These are phyloP conservation scores for Papilio machaon DNA, from an alignment of 1,140 invertebrate species.

Conservation along the genomic window DNA sequence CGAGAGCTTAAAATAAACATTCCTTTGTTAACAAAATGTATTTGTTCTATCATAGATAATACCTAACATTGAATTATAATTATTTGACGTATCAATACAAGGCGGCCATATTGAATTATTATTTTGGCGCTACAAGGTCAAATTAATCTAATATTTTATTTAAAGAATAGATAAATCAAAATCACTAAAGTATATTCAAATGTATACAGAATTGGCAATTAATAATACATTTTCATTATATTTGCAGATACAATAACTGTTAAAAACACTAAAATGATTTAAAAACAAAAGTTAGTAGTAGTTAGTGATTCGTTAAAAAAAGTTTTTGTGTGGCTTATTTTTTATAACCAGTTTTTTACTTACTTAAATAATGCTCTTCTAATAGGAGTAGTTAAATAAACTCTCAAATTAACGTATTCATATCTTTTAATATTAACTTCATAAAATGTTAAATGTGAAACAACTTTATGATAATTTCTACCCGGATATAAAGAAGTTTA, in stretches of 20 bases:
- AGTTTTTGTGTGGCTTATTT: too few relatives aligned
- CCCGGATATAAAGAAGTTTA: slow-evolving; percentile 12
- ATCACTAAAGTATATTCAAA: slow-evolving; percentile 17
- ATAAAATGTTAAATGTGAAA: neutral
- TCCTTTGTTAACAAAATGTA: slow-evolving; percentile 28
- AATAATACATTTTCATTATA: neutral
- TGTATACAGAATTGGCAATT: neutral
- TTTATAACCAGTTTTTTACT: too few relatives aligned
- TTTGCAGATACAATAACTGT: neutral
- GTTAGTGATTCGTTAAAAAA: too few relatives aligned
- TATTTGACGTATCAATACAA: slow-evolving; percentile 34
- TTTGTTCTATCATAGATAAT: slow-evolving; percentile 33
- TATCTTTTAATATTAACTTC: neutral
- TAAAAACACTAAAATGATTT: neutral
- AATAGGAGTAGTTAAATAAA: neutral
- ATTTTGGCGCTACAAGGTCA: slow-evolving; percentile 25
- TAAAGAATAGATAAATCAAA: slow-evolving; percentile 34
- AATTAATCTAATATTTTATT: slow-evolving; percentile 31
- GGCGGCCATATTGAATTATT: slow-evolving; percentile 36
- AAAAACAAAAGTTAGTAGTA: too few relatives aligned
- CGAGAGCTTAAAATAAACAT: slow-evolving; percentile 30
- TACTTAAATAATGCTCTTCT: neutral
- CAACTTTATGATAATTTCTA: slow-evolving; percentile 23
- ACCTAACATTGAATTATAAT: slow-evolving; percentile 36
- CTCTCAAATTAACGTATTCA: neutral